Evolutionary conservation across 2,888 invertebrate species (phyloP), one percentile per base, ranked within the genome.

Genomic region (Lottia scabra): DNA sequence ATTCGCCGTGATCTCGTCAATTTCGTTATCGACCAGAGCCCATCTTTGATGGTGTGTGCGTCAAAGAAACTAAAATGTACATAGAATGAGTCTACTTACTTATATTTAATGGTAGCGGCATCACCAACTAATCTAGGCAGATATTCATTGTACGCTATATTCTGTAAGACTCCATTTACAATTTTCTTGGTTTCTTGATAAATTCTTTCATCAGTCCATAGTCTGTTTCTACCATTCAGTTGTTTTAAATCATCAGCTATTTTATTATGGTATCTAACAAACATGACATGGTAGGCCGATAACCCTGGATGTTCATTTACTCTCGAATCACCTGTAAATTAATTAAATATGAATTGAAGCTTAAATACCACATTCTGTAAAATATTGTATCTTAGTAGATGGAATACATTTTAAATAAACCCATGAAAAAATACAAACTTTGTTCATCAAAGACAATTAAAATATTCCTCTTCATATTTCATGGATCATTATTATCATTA

Each of bases 41-140:
- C n/a, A n/a, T n/a, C n/a, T n/a, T n/a, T n/a, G n/a, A n/a, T n/a
- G n/a, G n/a, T n/a, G n/a, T n/a, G n/a, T n/a, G n/a, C n/a, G n/a
- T n/a, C n/a, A n/a, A n/a, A n/a, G n/a, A n/a, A n/a, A n/a, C n/a
- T n/a, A n/a, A n/a, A n/a, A n/a, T n/a, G n/a, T n/a, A n/a, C n/a
- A n/a, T n/a, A n/a, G n/a, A n/a, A 30, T 30, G 30, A 38, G 10
- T 38, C 10, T 10, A 38, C 38, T 38, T 12, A 56, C 56, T 23
- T 56, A 15, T 56, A 56, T 56, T 56, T 56, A 19, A 19, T 10
- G 12, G 56, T 56, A 56, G 56, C 56, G 0, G 67, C 70, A 0
- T 63, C 38, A 30, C 76, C 77, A 8, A 98, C 92, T 65, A 99
- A 91, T 70, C 97, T 67, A 4, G 98, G 98, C 69, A 98, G 90